Base-by-base conservation (phyloP, 2,888 invertebrate genomes). In the Sepioteuthis lessoniana region DNA sequence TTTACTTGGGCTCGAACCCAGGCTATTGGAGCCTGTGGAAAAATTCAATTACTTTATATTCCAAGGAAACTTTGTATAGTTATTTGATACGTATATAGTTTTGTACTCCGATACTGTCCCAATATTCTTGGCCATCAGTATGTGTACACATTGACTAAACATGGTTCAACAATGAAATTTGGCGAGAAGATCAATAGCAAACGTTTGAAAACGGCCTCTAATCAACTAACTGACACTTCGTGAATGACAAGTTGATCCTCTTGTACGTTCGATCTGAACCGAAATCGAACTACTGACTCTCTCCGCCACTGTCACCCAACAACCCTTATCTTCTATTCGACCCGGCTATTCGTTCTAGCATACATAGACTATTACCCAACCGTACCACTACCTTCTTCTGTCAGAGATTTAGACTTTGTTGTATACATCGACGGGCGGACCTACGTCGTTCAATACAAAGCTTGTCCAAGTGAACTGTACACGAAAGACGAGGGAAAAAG, bases 181-280 rank as follows among this genome's bases (percentile, higher is more conserved):
- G 19, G 47, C 19, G 47, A 0, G 25, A 60, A 60, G n/a, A 76
- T 76, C 76, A 35, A 76, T 76, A n/a, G n/a, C n/a, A 76, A 76
- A 76, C 76, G n/a, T 35, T 76, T 16, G 76, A 76, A 76, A 76
- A 35, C 76, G 76, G n/a, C n/a, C 76, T 76, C n/a, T 76, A 76
- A 76, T 76, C 76, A 76, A 76, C 76, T 76, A 76, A 76, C 76
- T 76, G 76, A 76, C 76, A 76, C 76, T 76, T 1, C 76, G n/a
- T n/a, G 76, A 76, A 76, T 76, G 76, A 76, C 76, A 76, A 76
- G 76, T 76, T 76, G n/a, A 76, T 76, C 76, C 16, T 76, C 76
- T 76, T 76, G 76, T 76, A n/a, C 76, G n/a, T 76, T 76, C 76
- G 76, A 76, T 76, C 76, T n/a, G 76, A 35, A 76, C 76, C 76